Conservation (phyloP, 2,797 vertebrate species). For the Threskiornis aethiopicus region DNA sequence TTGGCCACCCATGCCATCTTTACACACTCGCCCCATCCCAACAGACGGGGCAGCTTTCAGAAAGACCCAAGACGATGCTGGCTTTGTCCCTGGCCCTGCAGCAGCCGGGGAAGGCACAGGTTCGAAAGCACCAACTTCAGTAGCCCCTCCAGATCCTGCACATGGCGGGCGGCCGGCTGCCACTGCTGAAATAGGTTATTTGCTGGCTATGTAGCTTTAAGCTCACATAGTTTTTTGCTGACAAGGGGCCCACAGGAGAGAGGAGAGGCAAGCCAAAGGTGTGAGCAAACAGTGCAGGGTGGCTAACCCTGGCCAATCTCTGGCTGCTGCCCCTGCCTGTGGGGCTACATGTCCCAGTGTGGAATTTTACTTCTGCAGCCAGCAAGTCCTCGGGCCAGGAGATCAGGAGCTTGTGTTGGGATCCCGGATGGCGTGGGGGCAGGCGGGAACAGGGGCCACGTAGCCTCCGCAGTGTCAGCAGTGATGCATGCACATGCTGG, state of each 20-base stretch:
- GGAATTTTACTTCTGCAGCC: neutral
- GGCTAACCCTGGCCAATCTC: neutral
- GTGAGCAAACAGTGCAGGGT: rapidly evolving
- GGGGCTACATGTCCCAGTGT: rapidly evolving
- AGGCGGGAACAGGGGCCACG: rapidly evolving
- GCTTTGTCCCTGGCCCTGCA: neutral
- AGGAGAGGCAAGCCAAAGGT: neutral
- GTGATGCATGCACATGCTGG: rapidly evolving
- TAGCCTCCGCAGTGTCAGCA: neutral
- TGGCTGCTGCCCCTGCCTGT: neutral
- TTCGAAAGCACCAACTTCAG: neutral
- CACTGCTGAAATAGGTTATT: neutral
- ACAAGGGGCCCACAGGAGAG: neutral
- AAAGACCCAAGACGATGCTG: rapidly evolving
- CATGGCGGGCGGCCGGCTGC: rapidly evolving
- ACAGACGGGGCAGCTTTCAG: neutral
- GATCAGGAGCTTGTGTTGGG: rapidly evolving
- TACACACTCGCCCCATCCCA: rapidly evolving
- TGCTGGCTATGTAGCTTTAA: neutral
- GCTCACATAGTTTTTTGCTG: neutral
- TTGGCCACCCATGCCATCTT: neutral
- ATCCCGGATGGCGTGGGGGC: rapidly evolving
- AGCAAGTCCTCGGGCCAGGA: neutral
- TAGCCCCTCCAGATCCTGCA: neutral
- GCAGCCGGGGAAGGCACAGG: neutral